A percentile compares a stretch with the other conserved stretches of the same genome.
phyloP scores from a whole-genome alignment of 2,888 invertebrate species.

The Penaeus monodon region DNA sequence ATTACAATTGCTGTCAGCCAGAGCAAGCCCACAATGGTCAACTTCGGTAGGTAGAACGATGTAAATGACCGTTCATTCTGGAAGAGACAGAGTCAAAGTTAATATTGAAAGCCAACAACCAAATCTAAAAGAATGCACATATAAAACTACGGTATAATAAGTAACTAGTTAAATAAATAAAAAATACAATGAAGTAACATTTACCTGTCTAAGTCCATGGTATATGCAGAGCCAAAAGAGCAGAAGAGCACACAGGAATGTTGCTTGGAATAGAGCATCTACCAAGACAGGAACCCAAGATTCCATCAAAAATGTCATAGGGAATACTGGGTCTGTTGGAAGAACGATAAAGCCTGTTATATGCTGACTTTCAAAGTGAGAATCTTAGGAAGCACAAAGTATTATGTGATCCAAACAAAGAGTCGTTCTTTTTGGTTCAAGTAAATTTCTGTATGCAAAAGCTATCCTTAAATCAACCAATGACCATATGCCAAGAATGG shows the following conservation, averaged over 20 bases:
- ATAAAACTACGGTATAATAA: neutral
- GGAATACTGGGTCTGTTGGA: slow-evolving; percentile 90
- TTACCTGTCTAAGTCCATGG: slow-evolving; percentile 89
- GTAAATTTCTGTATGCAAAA: too few species aligned
- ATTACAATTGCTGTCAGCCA: slow-evolving; percentile 89
- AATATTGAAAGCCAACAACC: too few species aligned
- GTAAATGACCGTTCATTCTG: slow-evolving; percentile 89
- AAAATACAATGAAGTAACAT: neutral
- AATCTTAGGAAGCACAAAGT: too few species aligned
- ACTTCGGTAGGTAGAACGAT: slow-evolving; percentile 91
- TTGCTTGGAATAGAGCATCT: slow-evolving; percentile 90
- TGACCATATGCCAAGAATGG: too few species aligned
- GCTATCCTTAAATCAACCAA: too few species aligned
- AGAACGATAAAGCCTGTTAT: slow-evolving; percentile 21
- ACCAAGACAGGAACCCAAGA: slow-evolving; percentile 93
- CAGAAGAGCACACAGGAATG: slow-evolving; percentile 87
- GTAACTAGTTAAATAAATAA: neutral
- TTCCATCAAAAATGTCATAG: slow-evolving; percentile 87
- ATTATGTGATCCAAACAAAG: too few species aligned
- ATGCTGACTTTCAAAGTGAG: too few species aligned
- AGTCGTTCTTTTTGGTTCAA: too few species aligned
- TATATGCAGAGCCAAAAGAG: slow-evolving; percentile 96
- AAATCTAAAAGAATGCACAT: neutral
- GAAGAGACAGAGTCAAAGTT: too few species aligned
- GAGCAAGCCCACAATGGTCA: slow-evolving; percentile 85